Evolutionary conservation across 2,888 invertebrate species (phyloP).

Genomic region (Thymelicus lineola): DNA sequence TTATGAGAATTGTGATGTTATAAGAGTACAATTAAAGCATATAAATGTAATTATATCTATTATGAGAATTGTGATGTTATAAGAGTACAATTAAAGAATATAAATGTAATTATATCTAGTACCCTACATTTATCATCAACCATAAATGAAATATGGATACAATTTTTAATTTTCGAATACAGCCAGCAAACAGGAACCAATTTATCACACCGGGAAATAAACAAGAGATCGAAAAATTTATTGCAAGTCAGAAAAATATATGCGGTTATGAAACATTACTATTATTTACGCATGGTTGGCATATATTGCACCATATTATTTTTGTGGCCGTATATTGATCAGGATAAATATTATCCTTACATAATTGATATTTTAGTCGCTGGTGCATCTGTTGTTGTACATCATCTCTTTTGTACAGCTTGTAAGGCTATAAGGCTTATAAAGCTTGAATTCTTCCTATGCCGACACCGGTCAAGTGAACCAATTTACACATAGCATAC

Average conservation of each 20-base stretch:
- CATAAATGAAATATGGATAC: constrained; percentile 1
- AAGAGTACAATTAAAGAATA: too few relatives aligned
- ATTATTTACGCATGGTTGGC: constrained; percentile 7
- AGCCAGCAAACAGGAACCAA: constrained; percentile 20
- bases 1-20: too few relatives aligned
- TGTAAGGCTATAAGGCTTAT: too few relatives aligned
- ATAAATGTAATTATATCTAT: too few relatives aligned
- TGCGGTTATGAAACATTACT: constrained; percentile 17
- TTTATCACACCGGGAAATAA: constrained; percentile 22
- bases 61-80: too few relatives aligned
- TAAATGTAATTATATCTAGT: background rate
- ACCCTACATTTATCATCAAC: background rate
- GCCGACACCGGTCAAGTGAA: too few relatives aligned
- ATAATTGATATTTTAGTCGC: too few relatives aligned
- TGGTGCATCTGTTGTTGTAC: too few relatives aligned
- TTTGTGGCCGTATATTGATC: background rate
- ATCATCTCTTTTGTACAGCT: too few relatives aligned
- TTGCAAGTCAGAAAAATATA: constrained; percentile 21
- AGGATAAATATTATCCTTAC: background rate
- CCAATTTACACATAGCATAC: too few relatives aligned
- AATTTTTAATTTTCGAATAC: constrained; percentile 8
- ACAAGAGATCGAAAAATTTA: constrained; percentile 30
- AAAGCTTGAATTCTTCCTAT: too few relatives aligned
- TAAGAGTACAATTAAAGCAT: too few relatives aligned
- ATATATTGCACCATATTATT: constrained; percentile 13